These are phyloP conservation scores for Denticeps clupeoides DNA, from an alignment of 2,797 vertebrate species.

Conservation along the genomic window DNA sequence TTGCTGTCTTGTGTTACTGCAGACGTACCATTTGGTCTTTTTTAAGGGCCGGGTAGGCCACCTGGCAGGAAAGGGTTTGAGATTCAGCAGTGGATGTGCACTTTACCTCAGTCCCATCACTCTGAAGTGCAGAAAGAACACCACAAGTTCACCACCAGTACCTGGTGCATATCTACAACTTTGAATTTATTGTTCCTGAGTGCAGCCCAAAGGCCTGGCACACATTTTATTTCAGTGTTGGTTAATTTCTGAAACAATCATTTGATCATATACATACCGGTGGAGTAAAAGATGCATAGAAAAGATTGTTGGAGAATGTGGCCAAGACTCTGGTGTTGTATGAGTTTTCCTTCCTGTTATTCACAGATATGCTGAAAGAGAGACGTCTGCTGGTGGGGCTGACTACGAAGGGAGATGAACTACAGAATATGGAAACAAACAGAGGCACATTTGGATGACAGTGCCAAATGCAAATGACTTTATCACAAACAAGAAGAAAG, in stretches of 20 bases:
- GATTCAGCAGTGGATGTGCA: background rate
- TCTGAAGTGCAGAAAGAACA: background rate
- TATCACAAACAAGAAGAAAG: background rate
- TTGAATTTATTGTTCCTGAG: too few species aligned
- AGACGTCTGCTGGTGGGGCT: slow-evolving; percentile 62
- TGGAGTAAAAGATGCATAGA: slow-evolving; percentile 62
- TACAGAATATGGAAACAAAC: slow-evolving; percentile 36
- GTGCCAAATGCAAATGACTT: background rate
- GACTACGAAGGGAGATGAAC: slow-evolving; percentile 54
- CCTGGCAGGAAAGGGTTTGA: background rate
- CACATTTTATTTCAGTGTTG: background rate
- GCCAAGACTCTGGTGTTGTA: slow-evolving; percentile 64
- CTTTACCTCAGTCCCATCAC: background rate
- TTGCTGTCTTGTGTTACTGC: background rate
- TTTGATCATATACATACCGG: slow-evolving; percentile 40
- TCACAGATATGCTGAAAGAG: slow-evolving; percentile 53
- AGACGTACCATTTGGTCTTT: background rate
- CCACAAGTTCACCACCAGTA: background rate
- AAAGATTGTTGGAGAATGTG: slow-evolving; percentile 66
- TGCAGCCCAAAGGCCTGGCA: too few species aligned
- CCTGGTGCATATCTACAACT: too few species aligned
- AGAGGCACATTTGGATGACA: background rate
- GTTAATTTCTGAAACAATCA: too few species aligned
- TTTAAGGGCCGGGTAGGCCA: background rate
- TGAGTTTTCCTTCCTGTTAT: slow-evolving; percentile 67